A percentile compares a stretch with the other conserved stretches of the same genome.
phyloP scores from a whole-genome alignment of 2,888 invertebrate species.

The Aporophyla nigra region DNA sequence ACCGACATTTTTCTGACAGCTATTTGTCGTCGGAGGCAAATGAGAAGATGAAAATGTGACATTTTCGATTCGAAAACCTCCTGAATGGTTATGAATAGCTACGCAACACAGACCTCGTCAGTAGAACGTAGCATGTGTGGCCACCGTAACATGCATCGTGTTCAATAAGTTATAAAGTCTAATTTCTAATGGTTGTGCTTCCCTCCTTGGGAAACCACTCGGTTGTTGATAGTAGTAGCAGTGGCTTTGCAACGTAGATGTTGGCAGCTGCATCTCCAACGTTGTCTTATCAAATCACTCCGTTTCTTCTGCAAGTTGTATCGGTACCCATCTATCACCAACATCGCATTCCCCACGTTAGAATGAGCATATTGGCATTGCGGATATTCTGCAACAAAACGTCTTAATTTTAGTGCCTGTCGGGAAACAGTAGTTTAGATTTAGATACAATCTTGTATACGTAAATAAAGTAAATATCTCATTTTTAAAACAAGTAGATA shows the following conservation, averaged over 20 bases:
- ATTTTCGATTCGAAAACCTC: background rate
- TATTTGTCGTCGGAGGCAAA: background rate
- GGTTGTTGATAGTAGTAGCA: slow-evolving; percentile 17
- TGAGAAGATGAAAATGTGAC: background rate
- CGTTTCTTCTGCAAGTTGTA: slow-evolving; percentile 41
- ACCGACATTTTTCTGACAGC: background rate
- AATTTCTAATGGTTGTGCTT: slow-evolving; percentile 36
- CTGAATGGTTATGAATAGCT: background rate
- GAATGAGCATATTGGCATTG: slow-evolving; percentile 31
- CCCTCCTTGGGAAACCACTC: slow-evolving; percentile 32
- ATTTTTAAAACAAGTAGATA: background rate
- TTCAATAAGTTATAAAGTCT: background rate
- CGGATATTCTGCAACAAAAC: slow-evolving; percentile 33
- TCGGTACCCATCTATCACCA: slow-evolving; percentile 50
- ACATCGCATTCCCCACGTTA: slow-evolving; percentile 47
- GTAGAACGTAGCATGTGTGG: background rate
- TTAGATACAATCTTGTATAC: background rate
- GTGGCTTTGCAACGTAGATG: slow-evolving; percentile 54
- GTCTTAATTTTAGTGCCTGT: slow-evolving; percentile 14
- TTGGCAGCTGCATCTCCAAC: slow-evolving; percentile 51
- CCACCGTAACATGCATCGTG: background rate
- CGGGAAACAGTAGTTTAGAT: background rate
- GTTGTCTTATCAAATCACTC: slow-evolving; percentile 32
- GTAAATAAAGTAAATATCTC: background rate
- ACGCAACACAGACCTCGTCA: background rate